Evolutionary conservation across 2,113 vertebrate genomes (phyloP), one percentile per base, ranked within the genome.

Genomic region (Lathamus discolor): DNA sequence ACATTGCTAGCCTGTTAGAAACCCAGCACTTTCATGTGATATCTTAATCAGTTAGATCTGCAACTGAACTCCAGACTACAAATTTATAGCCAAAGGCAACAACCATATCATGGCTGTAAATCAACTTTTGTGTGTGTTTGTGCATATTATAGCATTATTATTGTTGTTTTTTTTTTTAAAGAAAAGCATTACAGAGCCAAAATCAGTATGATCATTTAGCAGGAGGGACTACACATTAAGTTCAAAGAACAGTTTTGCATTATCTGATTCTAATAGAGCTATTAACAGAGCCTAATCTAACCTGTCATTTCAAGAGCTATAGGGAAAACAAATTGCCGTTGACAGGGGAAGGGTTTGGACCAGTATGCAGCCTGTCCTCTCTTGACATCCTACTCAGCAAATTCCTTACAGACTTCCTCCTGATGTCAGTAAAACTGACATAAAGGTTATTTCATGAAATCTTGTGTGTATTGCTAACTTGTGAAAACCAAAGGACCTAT

Each of bases 331-430:
- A 93, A 80, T 85, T 81, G 80, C 83, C 2, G 4, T 55, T 17
- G 18, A 66, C 1, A 1, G 69, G 84, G 91, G 31, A 92, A 84
- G 69, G 63, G 33, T 63, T 81, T 95, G 87, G 70, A 93, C 86
- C 84, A 79, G 68, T 49, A 54, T 41, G 31, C 48, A 64, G 51
- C 52, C 75, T 97, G 96, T 96, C 93, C 88, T 98, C 90, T 96
- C 70, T 88, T 96, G 82, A 95, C 75, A 95, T 91, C 39, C 22
- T 62, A 81, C 59, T 97, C 96, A 97, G 97, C 91, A 95, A 91
- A 97, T 97, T 97, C 86, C 83, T 94, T 44, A 54, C 81, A 82
- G 44, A 91, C 90, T 92, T 90, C 61, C 67, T 92, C 93, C 82
- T 86, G 67, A 94, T 96, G 91, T 93, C 87, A 93, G 51, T 59